A percentile compares a stretch with the other conserved stretches of the same genome.
Evolutionary conservation across 2,888 invertebrate species (phyloP).

Genomic region (Yponomeuta malinellus): DNA sequence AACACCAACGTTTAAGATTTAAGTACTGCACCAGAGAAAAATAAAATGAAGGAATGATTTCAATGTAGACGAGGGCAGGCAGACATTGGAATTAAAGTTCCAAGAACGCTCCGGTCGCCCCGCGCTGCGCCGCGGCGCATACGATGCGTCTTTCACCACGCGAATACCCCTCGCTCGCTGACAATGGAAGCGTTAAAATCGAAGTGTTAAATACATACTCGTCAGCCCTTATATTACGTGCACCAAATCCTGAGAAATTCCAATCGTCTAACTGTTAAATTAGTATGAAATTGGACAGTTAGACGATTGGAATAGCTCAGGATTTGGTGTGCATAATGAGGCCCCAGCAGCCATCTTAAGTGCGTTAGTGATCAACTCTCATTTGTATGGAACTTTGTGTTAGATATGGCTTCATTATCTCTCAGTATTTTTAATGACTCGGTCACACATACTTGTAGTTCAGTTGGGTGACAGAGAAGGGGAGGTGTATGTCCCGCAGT

Average conservation of each 20-base stretch:
- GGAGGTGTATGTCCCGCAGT: too few relatives aligned
- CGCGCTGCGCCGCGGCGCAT: slow-evolving; percentile 17
- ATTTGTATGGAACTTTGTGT: slow-evolving; percentile 22
- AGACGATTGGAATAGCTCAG: too few relatives aligned
- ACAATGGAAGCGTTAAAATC: slow-evolving; percentile 29
- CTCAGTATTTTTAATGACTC: too few relatives aligned
- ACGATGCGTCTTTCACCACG: slow-evolving; percentile 17
- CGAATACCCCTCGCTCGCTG: slow-evolving; percentile 20
- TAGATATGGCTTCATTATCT: neutral
- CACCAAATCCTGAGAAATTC: too few relatives aligned
- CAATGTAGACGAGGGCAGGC: slow-evolving; percentile 34
- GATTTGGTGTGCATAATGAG: too few relatives aligned
- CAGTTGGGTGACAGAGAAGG: too few relatives aligned
- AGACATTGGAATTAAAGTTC: slow-evolving; percentile 37
- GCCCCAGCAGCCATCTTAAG: neutral
- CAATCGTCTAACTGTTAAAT: too few relatives aligned
- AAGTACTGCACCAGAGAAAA: slow-evolving; percentile 26
- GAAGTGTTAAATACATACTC: slow-evolving; percentile 30
- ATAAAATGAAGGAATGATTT: slow-evolving; percentile 33
- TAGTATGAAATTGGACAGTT: too few relatives aligned
- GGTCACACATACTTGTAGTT: too few relatives aligned
- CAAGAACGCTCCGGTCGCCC: slow-evolving; percentile 32
- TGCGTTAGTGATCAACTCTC: neutral
- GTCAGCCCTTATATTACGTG: neutral
- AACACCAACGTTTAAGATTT: slow-evolving; percentile 19